Percentiles rank a stretch among this genome's conserved stretches.
Evolutionary conservation across 2,888 invertebrate species (phyloP).

Genomic region (Orchesella flavescens): DNA sequence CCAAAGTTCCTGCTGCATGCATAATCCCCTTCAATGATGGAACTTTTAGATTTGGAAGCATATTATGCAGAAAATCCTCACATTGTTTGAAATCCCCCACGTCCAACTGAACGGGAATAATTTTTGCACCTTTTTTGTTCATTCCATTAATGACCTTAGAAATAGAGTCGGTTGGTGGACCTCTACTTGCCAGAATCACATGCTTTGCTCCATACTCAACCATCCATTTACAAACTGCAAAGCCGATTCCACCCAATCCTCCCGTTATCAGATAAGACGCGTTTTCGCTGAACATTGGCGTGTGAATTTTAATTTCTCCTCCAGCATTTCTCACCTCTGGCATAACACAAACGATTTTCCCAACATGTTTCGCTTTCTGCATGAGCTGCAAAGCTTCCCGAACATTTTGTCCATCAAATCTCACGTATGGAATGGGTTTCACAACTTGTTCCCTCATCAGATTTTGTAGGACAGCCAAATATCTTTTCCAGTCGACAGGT

Average conservation of each 20-base stretch:
- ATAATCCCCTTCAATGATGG: conserved; percentile 1
- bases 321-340: not conserved
- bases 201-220: conserved; percentile 29
- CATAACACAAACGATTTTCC: not conserved
- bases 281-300: not conserved
- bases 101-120: not conserved
- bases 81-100: conserved; percentile 1
- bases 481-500: not conserved
- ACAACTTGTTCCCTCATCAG: not conserved
- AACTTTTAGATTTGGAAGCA: not conserved
- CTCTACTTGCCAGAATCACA: conserved; percentile 17
- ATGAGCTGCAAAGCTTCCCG: not conserved
- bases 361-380: not conserved
- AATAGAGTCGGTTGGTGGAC: not conserved
- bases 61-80: not conserved
- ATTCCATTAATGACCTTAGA: not conserved
- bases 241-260: conserved; percentile 43
- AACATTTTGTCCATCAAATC: not conserved
- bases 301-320: not conserved
- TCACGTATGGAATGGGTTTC: not conserved
- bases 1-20: conserved; percentile 8
- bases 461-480: not conserved
- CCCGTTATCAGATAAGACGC: conserved; percentile 43
- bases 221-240: conserved; percentile 40
- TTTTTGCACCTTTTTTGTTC: not conserved